Base-by-base conservation (phyloP, 2,797 vertebrate genomes). In the Galaxias olidus region DNA sequence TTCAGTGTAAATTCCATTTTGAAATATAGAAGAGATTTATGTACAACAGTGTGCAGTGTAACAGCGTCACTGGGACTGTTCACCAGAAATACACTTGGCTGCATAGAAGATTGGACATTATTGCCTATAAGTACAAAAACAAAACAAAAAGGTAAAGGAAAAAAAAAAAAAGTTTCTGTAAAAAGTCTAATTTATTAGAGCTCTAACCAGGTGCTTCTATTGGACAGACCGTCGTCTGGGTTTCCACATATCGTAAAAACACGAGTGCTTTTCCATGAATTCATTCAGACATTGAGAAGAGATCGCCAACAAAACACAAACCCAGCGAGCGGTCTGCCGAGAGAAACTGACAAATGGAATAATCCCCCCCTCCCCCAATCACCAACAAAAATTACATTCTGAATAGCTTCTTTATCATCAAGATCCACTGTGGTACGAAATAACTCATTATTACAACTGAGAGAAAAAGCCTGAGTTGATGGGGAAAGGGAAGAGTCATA, bases 41-140 rank as follows among this genome's bases (percentile, higher is more conserved):
- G 78, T 96, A 98, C 96, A 96, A 92, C 91, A 92, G 91, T 92
- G 93, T 93, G 93, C 92, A 94, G 87, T 93, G 88, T 93, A 95
- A 96, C 95, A 98, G 94, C 93, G 93, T 93, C 91, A n/a, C n/a
- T n/a, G n/a, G n/a, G n/a, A n/a, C n/a, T n/a, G n/a, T n/a, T n/a
- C n/a, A n/a, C n/a, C n/a, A n/a, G n/a, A n/a, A n/a, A 92, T 94
- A 93, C 93, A 94, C 92, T 93, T 94, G 93, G 90, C 95, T 98
- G 96, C 96, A 98, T 98, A 98, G 96, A 94, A 95, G 90, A 93
- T 92, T 90, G 91, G 89, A 95, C 90, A 94, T 97, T 95, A 98
- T 96, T 98, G 96, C 96, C 95, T 92, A 93, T 92, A 93, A 89
- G 82, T 88, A 90, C 90, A 90, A 89, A 90, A 87, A 76, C 78